Percentiles rank a stretch among this genome's conserved stretches.
These are phyloP conservation scores for Scaptodrosophila lebanonensis DNA, from an alignment of 1,140 invertebrate genomes.

Conservation along the genomic window DNA sequence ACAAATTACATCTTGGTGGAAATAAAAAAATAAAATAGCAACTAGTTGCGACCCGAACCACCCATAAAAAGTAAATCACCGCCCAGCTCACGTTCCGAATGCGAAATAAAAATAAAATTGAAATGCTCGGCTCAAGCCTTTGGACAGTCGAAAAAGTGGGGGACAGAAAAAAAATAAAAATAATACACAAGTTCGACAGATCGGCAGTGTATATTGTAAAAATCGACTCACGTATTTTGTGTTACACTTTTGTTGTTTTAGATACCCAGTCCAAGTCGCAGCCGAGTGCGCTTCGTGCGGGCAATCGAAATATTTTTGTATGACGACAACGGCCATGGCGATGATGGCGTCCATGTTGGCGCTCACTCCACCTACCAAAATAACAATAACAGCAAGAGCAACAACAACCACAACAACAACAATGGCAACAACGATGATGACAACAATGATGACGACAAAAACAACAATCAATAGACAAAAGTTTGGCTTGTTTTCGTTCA, in stretches of 20 bases:
- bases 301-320: constrained; percentile 40
- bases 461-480: constrained; percentile 61
- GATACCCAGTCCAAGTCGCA: constrained; percentile 27
- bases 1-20: constrained; percentile 46
- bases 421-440: constrained; percentile 43
- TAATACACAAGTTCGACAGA: constrained; percentile 16
- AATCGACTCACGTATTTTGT: constrained; percentile 73
- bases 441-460: constrained; percentile 13
- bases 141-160: constrained; percentile 10
- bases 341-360: constrained; percentile 70
- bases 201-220: constrained; percentile 37
- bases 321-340: constrained; percentile 23
- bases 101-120: constrained; percentile 60
- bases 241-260: constrained; percentile 63
- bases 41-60: constrained; percentile 26
- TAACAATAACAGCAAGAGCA: constrained; percentile 37
- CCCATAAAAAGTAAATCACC: constrained; percentile 66
- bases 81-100: constrained; percentile 64
- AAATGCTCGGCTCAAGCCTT: constrained; percentile 36
- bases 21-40: too few relatives aligned
- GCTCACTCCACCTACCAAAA: constrained; percentile 65
- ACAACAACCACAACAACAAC: constrained; percentile 17
- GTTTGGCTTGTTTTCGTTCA: constrained; percentile 51
- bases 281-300: constrained; percentile 35
- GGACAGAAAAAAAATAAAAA: constrained; percentile 17